These are phyloP conservation scores for Syrphus vitripennis DNA, from an alignment of 2,888 invertebrate genomes.

Conservation along the genomic window DNA sequence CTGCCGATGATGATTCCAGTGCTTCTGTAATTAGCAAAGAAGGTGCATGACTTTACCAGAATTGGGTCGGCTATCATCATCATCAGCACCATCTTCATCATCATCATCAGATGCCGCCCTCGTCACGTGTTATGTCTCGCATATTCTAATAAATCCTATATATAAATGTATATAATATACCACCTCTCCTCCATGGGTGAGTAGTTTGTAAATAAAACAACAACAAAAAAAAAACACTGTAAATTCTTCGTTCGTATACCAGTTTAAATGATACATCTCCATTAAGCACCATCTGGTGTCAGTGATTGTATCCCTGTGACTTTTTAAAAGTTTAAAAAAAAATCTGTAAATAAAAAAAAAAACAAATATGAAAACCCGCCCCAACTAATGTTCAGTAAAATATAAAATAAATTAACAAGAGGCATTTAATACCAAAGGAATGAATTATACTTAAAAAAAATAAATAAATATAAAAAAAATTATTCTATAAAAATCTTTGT, in stretches of 20 bases:
- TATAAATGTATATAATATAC: slow-evolving; percentile 18
- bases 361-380: slow-evolving; percentile 14
- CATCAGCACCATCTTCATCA: slow-evolving; percentile 72
- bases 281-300: not conserved
- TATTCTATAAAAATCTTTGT: slow-evolving; percentile 32
- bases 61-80: slow-evolving; percentile 85
- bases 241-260: slow-evolving; percentile 65
- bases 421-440: slow-evolving; percentile 80
- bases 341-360: slow-evolving; percentile 50
- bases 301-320: slow-evolving; percentile 20
- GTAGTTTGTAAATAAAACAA: slow-evolving; percentile 55
- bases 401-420: slow-evolving; percentile 75
- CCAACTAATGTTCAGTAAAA: slow-evolving; percentile 52
- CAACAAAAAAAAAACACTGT: slow-evolving; percentile 38
- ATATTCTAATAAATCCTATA: slow-evolving; percentile 77
- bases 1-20: slow-evolving; percentile 79
- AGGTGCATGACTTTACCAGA: slow-evolving; percentile 92
- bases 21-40: slow-evolving; percentile 82
- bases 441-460: slow-evolving; percentile 72
- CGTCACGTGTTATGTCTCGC: slow-evolving; percentile 80
- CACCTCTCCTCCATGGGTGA: not conserved
- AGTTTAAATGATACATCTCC: slow-evolving; percentile 53
- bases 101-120: slow-evolving; percentile 74
- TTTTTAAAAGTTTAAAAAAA: slow-evolving; percentile 55
- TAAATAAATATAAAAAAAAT: slow-evolving; percentile 41